Conservation (phyloP, 35 echinoderm and acorn worm genomes). For the Stichopus chloronotus region DNA sequence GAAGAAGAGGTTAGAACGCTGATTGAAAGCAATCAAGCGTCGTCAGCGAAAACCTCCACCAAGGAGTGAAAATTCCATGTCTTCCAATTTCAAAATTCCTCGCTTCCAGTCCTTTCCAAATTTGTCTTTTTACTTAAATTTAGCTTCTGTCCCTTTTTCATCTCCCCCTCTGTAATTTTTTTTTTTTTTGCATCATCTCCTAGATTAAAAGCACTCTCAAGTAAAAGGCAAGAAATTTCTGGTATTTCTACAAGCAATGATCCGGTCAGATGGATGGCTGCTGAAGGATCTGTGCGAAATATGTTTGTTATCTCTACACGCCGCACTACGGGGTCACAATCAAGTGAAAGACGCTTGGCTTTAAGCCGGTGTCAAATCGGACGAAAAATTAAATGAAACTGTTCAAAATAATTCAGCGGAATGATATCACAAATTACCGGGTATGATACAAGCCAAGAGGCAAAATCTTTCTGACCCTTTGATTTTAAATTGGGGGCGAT, state of each 20-base stretch:
- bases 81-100: constrained; percentile 51
- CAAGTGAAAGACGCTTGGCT: neutral
- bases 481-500: neutral
- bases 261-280: constrained; percentile 30
- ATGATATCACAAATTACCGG: neutral
- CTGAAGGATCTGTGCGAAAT: constrained; percentile 40
- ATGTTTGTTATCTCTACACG: constrained; percentile 27
- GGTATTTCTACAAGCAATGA: constrained; percentile 34
- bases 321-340: constrained; percentile 17
- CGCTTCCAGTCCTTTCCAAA: constrained; percentile 53
- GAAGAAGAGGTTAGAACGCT: constrained; percentile 31
- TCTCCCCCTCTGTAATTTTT: neutral
- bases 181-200: constrained; percentile 30
- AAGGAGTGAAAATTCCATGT: constrained; percentile 43
- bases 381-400: constrained; percentile 16
- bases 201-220: constrained; percentile 34
- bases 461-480: neutral
- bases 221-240: constrained; percentile 22
- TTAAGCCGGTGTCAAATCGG: constrained; percentile 2
- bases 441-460: neutral
- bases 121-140: constrained; percentile 49
- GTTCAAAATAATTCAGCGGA: constrained; percentile 11
- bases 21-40: constrained; percentile 62
- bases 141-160: neutral
- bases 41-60: constrained; percentile 7